phyloP scores from a whole-genome alignment of 2,888 invertebrate genomes.

The Marronus borbonicus region DNA sequence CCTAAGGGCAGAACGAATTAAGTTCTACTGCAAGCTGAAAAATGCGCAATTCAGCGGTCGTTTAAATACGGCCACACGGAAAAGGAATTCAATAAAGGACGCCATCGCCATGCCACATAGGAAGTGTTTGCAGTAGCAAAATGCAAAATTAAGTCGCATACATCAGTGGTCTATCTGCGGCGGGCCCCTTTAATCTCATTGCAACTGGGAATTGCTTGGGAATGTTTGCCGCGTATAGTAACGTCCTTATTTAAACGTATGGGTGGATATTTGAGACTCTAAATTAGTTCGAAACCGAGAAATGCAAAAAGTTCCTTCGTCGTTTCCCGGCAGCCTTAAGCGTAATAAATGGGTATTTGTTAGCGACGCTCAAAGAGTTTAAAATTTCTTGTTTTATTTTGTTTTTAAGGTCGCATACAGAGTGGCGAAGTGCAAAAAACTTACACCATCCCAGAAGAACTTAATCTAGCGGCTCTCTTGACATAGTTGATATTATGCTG shows the following conservation, averaged over 20 bases:
- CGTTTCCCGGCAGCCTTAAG: not conserved
- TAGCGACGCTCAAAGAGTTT: slow-evolving; percentile 6
- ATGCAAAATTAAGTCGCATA: slow-evolving; percentile 44
- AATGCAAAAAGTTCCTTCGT: slow-evolving; percentile 24
- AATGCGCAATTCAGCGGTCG: slow-evolving; percentile 39
- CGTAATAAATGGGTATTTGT: slow-evolving; percentile 29
- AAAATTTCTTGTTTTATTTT: not conserved
- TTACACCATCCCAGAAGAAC: too few species aligned
- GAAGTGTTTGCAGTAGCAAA: not conserved
- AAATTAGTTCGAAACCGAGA: slow-evolving; percentile 33
- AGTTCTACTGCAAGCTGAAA: slow-evolving; percentile 5
- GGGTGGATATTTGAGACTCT: slow-evolving; percentile 36
- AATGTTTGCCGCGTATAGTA: slow-evolving; percentile 22
- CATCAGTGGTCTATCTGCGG: slow-evolving; percentile 45
- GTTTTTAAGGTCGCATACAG: too few species aligned
- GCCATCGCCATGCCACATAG: not conserved
- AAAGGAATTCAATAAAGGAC: slow-evolving; percentile 30
- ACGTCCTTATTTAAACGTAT: slow-evolving; percentile 44
- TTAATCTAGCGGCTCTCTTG: too few species aligned
- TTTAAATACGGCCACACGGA: not conserved
- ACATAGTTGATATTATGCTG: too few species aligned
- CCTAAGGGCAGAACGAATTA: slow-evolving; percentile 7
- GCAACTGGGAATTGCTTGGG: slow-evolving; percentile 38
- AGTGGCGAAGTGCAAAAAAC: too few species aligned
- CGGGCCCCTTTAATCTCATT: slow-evolving; percentile 41